These are phyloP conservation scores for Podargus strigoides DNA, from an alignment of 2,797 vertebrate species.

Conservation along the genomic window DNA sequence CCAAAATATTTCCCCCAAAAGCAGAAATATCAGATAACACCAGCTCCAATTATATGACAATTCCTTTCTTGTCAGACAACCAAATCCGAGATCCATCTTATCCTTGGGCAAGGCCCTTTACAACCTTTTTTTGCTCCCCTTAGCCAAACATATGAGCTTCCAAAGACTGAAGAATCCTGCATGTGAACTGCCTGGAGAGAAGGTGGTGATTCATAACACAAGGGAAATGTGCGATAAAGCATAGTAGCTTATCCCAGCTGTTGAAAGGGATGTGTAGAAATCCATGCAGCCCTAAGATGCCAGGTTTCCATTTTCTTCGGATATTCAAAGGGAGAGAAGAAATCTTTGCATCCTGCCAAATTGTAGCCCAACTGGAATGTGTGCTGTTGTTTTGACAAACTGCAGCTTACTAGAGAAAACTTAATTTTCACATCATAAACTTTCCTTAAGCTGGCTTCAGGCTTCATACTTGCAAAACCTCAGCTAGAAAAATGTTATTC, in stretches of 20 bases:
- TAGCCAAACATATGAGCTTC: neutral
- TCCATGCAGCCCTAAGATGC: slow-evolving; percentile 8
- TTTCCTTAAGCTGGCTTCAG: slow-evolving; percentile 52
- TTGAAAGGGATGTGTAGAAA: slow-evolving; percentile 56
- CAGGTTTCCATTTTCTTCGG: slow-evolving; percentile 54
- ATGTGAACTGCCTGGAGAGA: slow-evolving; percentile 1
- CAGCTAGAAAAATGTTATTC: slow-evolving; percentile 47
- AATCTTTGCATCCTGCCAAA: slow-evolving; percentile 58
- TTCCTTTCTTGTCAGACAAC: slow-evolving; percentile 11
- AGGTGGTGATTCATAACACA: slow-evolving; percentile 53
- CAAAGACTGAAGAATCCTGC: slow-evolving; percentile 24
- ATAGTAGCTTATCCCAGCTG: slow-evolving; percentile 63
- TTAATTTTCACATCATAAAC: slow-evolving; percentile 69
- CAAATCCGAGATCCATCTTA: neutral
- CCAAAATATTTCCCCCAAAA: slow-evolving; percentile 24
- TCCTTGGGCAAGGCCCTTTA: slow-evolving; percentile 2
- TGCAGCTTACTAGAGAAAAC: slow-evolving; percentile 65
- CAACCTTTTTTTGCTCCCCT: neutral
- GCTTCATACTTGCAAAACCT: slow-evolving; percentile 54
- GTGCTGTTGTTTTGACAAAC: slow-evolving; percentile 62
- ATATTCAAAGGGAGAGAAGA: slow-evolving; percentile 50
- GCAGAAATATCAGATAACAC: slow-evolving; percentile 2
- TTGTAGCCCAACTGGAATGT: slow-evolving; percentile 37
- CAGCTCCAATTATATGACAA: neutral
- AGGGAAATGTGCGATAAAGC: slow-evolving; percentile 50